Base-by-base conservation (phyloP, 92 coral and sea anemone genomes). In the Parazoanthus swiftii region DNA sequence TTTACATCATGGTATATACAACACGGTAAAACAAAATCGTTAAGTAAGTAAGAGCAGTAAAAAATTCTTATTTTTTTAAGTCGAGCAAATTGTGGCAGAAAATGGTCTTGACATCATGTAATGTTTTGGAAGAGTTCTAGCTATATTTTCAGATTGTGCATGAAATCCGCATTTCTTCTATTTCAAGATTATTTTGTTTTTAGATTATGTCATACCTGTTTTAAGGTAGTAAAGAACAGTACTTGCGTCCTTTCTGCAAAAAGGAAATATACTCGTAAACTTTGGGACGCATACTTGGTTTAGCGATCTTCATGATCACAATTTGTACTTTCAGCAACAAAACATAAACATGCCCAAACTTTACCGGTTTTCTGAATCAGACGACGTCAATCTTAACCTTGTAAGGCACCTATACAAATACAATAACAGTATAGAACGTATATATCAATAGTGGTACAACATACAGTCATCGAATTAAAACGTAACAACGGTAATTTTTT, bases 211-310 rank as follows among this genome's bases (percentile, higher is more conserved):
- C 87, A 67, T 81, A 92, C 98, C 99, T 86, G 93, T 96, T 86
- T 95, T 93, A 68, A 96, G 90, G 90, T 96, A 96, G 82, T 68
- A 90, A 82, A 93, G 85, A 25, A 95, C 92, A 11, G 94, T 86
- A 86, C 89, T 91, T 26, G 88, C 76, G 76, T 95, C 96, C 54
- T 92, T 89, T 74, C 99, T 96, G 89, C 58, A 88, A 89, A 75
- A 68, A 37, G 67, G 26, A 50, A 78, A 25, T n/a, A 9, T 44
- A 38, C 14, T 11, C 42, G 6, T 74, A 35, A 48, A 26, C 76
- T 46, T 35, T 26, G 58, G 4, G 59, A 54, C 14, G 18, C 59
- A 54, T 20, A 20, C 7, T 63, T 0, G 70, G 8, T 63, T 39
- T 75, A 18, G 26, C 51, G 51, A 37, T 39, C 51, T 18, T 76